Evolutionary conservation across 2,113 vertebrate genomes (phyloP).

Genomic region (Panthera uncia): DNA sequence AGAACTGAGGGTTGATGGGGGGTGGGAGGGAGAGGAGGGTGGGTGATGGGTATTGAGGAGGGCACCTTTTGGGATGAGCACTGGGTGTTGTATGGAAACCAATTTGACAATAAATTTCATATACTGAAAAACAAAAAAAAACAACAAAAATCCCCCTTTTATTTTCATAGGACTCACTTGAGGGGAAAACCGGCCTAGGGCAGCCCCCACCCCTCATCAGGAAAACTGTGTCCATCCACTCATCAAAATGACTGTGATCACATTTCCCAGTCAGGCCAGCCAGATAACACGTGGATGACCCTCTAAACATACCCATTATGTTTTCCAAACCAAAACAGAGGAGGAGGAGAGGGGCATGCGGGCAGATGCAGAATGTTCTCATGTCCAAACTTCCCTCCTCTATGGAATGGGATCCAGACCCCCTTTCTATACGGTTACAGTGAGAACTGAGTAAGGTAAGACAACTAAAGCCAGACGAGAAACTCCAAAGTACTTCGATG

Average conservation of each 20-base stretch:
- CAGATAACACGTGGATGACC: fast-evolving
- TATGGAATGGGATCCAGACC: neutral
- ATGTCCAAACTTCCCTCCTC: neutral
- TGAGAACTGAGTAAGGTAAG: neutral
- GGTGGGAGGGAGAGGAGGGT: too few relatives aligned
- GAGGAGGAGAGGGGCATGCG: neutral
- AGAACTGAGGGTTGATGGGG: too few relatives aligned
- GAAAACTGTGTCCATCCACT: neutral
- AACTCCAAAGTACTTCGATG: neutral
- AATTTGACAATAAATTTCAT: too few relatives aligned
- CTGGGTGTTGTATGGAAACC: too few relatives aligned
- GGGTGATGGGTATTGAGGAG: too few relatives aligned
- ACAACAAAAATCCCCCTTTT: neutral
- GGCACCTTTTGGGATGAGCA: too few relatives aligned
- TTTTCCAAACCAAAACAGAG: neutral
- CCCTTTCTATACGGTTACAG: neutral
- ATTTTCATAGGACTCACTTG: neutral
- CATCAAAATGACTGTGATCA: neutral
- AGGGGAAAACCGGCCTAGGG: neutral
- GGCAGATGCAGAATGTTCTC: neutral
- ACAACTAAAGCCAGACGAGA: neutral
- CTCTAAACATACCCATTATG: fast-evolving
- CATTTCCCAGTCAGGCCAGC: too few relatives aligned
- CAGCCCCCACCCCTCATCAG: neutral
- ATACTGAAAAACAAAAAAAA: too few relatives aligned